Percentiles rank a stretch among this genome's conserved stretches.
Evolutionary conservation across 2,797 vertebrate species (phyloP).

Genomic region (Zalophus californianus): DNA sequence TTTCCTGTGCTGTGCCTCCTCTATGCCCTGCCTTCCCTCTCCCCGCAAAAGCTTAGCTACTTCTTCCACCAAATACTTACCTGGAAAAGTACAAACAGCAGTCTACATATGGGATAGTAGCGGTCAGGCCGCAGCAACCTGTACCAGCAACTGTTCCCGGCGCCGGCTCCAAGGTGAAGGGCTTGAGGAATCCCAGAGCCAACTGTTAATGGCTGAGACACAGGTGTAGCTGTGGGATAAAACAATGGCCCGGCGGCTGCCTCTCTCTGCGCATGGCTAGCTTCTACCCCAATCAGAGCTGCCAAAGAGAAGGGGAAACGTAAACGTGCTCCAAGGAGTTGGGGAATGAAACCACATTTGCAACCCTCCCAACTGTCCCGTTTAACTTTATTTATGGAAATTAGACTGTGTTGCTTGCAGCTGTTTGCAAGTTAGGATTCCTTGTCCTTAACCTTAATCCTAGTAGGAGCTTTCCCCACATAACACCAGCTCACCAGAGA

Average conservation of each 20-base stretch:
- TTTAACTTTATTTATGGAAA: constrained; percentile 64
- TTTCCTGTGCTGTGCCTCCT: background rate
- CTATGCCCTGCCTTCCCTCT: background rate
- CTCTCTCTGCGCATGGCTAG: background rate
- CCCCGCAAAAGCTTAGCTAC: background rate
- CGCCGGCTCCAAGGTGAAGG: background rate
- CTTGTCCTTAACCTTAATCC: constrained; percentile 31
- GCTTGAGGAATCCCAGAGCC: background rate
- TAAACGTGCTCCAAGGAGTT: background rate
- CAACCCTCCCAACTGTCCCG: constrained; percentile 26
- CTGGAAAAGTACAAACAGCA: background rate
- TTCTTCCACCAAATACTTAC: background rate
- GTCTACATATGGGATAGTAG: background rate
- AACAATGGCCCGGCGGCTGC: background rate
- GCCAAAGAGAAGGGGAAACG: background rate
- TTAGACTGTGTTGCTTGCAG: constrained; percentile 37
- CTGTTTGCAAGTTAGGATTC: constrained; percentile 27
- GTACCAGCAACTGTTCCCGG: background rate
- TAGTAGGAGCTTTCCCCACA: background rate
- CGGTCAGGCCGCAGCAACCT: background rate
- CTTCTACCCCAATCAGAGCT: background rate
- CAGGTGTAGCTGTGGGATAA: background rate
- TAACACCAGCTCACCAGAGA: background rate
- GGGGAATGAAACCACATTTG: background rate
- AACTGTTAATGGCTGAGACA: background rate